Percentiles rank a stretch among this genome's conserved stretches.
phyloP scores from a whole-genome alignment of 2,113 vertebrate genomes.

The Fukomys damarensis region DNA sequence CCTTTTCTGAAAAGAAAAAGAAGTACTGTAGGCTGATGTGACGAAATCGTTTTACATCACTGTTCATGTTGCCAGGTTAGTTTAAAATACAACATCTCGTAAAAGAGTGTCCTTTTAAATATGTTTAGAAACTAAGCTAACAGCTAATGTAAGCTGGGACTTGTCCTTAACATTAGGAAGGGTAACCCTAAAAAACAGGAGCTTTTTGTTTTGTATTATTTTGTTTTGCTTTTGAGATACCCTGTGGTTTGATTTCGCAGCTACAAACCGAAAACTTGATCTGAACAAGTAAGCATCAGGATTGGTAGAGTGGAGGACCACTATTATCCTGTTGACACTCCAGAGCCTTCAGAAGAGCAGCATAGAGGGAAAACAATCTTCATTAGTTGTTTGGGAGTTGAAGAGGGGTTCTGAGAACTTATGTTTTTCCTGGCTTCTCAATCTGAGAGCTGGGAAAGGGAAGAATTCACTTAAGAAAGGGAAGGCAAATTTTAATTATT shows the following conservation, averaged over 20 bases:
- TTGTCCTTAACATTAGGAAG: not conserved
- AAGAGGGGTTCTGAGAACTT: not conserved
- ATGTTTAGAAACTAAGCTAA: constrained; percentile 5
- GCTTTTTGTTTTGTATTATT: not conserved
- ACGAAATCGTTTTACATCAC: not conserved
- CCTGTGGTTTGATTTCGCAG: not conserved
- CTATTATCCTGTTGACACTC: not conserved
- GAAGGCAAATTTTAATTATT: constrained; percentile 22
- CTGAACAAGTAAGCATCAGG: constrained; percentile 12
- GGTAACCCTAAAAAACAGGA: not conserved
- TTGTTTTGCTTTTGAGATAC: not conserved
- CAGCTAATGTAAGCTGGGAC: not conserved
- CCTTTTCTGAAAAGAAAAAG: not conserved
- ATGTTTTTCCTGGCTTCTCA: not conserved
- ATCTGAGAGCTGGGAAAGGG: not conserved
- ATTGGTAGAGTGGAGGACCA: not conserved
- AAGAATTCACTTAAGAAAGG: constrained; percentile 19
- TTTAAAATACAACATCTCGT: constrained; percentile 8
- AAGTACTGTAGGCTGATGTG: not conserved
- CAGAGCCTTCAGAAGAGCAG: not conserved
- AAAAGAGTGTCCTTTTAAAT: not conserved
- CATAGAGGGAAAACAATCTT: not conserved
- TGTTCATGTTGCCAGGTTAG: not conserved
- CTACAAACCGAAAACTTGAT: not conserved
- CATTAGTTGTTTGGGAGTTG: not conserved